Conservation (phyloP, 37 sponge, comb jelly and placozoan species). For the Haliclona indistincta region DNA sequence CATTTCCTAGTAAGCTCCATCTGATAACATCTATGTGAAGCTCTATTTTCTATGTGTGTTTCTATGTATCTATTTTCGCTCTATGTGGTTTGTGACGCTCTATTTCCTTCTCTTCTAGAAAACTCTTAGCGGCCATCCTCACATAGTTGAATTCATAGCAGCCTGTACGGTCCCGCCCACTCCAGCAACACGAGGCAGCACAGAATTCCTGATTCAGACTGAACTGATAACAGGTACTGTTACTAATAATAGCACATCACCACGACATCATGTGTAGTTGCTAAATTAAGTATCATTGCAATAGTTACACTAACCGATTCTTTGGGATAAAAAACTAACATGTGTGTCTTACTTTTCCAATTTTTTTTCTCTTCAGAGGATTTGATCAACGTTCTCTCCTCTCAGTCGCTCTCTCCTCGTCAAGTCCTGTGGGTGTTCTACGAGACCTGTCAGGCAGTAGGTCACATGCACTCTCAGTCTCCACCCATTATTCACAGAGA, state of each 20-base stretch:
- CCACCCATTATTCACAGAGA: constrained; percentile 96
- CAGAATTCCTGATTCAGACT: constrained; percentile 87
- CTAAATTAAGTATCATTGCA: too few relatives aligned
- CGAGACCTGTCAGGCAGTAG: constrained; percentile 81
- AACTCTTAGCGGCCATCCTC: constrained; percentile 75
- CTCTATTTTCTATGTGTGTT: background rate
- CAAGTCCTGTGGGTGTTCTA: constrained; percentile 88
- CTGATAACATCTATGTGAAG: background rate
- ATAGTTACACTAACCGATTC: too few relatives aligned
- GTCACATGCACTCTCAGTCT: constrained; percentile 82
- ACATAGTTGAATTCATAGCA: constrained; percentile 77
- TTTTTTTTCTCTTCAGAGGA: constrained; percentile 32
- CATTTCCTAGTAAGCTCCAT: constrained; percentile 58
- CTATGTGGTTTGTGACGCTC: background rate
- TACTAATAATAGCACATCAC: too few relatives aligned
- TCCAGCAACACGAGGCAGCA: constrained; percentile 61
- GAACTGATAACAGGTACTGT: constrained; percentile 80
- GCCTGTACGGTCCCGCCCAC: constrained; percentile 45
- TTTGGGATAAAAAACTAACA: too few relatives aligned
- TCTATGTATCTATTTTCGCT: background rate
- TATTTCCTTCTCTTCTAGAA: constrained; percentile 29
- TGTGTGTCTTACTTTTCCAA: background rate
- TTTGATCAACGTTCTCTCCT: constrained; percentile 36
- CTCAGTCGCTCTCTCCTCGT: constrained; percentile 27
- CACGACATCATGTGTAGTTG: too few relatives aligned